Conservation (phyloP, 2,888 invertebrate genomes). For the Bursaphelenchus okinawaensis region DNA sequence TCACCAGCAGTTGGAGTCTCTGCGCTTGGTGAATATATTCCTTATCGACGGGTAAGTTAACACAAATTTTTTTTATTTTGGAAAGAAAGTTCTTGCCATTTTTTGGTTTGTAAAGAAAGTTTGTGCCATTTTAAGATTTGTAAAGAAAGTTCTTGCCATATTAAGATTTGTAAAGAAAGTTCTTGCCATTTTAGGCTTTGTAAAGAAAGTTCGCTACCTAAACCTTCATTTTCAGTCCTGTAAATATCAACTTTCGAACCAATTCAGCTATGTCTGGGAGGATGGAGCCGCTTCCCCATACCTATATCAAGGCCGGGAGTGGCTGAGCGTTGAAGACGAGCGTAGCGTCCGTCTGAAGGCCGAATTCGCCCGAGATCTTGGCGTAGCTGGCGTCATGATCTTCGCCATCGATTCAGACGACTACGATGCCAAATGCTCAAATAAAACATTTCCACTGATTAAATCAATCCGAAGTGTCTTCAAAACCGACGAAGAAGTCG, state of each 20-base stretch:
- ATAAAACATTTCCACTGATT: conserved; percentile 21
- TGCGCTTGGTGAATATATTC: conserved; percentile 8
- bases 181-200: no score
- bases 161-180: no score
- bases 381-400: conserved; percentile 30
- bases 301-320: conserved; percentile 24
- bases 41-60: conserved; percentile 14
- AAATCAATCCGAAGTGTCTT: conserved; percentile 20
- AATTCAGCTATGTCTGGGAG: conserved; percentile 21
- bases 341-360: conserved; percentile 26
- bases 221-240: conserved; percentile 9
- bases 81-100: no score
- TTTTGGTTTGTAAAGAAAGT: no score
- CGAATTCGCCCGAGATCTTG: conserved; percentile 19
- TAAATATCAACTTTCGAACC: background rate
- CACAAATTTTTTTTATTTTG: conserved; percentile 10
- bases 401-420: conserved; percentile 32
- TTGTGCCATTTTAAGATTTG: no score
- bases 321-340: conserved; percentile 23
- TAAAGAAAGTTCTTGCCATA: no score
- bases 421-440: conserved; percentile 19
- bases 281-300: conserved; percentile 28
- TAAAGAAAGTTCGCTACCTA: no score
- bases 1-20: conserved; percentile 25
- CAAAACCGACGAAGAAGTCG: background rate